Base-by-base conservation (phyloP, 1,140 invertebrate genomes). In the Geopemphigus sp. region DNA sequence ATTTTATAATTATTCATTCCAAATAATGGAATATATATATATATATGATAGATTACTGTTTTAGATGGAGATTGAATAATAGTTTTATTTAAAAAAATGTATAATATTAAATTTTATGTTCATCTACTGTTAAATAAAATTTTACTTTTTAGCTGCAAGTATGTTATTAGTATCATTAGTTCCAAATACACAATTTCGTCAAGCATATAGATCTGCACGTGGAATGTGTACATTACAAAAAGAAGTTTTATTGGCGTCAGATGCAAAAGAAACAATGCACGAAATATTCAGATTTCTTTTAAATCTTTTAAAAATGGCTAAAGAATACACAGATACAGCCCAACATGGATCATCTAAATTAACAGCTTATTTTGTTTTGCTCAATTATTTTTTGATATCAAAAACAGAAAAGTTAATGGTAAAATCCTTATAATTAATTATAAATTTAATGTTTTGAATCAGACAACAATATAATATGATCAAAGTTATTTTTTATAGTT, bases 361-460 rank as follows among this genome's bases (percentile, higher is more conserved):
- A 72, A 95, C 94, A 39, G 93, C 94, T 64, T 97, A 89, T 96
- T 22, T 90, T 97, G 86, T 93, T 93, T 56, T 96, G 95, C 84
- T 97, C 94, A 86, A 91, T 95, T 82, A 89, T 96, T 82, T 93
- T 93, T 91, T 95, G 81, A 89, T 97, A 81, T 93, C 93, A 64
- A 92, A 92, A 83, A 91, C 91, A 81, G 95, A 98, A 86, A 97
- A 97, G 86, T 87, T 96, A 70, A 94, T 97, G 94, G 94, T 96
- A 86, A 88, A 88, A 85, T 73, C 39, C 54, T 68, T 70, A 39
- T 32, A 32, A n/a, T 12, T n/a, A 50, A 57, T 59, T 81, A n/a
- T n/a, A 72, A 59, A 59, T 80, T 61, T 15, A 39, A 39, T 68
- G 6, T 32, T 32, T 19, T n/a, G n/a, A 80, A 68, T 1, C 17